Evolutionary conservation across 1,140 invertebrate species (phyloP), one percentile per base, ranked within the genome.

Genomic region (Aphaenogaster rudis): DNA sequence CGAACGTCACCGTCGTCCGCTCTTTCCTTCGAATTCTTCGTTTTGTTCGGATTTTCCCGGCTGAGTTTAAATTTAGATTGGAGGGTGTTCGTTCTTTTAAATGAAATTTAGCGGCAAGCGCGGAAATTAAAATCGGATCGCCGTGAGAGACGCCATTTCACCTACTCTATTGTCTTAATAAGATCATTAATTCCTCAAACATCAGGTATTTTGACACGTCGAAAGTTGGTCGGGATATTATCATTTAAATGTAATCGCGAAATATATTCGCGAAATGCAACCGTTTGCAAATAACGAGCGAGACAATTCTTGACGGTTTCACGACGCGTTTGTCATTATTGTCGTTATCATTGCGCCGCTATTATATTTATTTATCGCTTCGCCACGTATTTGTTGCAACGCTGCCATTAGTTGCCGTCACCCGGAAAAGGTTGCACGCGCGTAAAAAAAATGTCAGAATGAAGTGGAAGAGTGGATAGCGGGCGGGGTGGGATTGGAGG

Each of bases 361-460:
- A 42, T 61, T 84, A 84, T 45, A 48, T 84, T 84, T 84, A 84
- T 84, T 74, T 84, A 84, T 76, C 42, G 80, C 28, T 39, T 63
- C 72, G 28, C 28, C 42, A 33, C 42, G 42, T 57, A 63, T 84
- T 84, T 61, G 69, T 84, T 76, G 80, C 69, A 84, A 84, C 36
- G 28, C 42, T 17, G 69, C 80, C 69, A 84, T 84, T 76, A 84
- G 69, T 84, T 57, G 80, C 80, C 48, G 80, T 84, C 80, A 84
- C 42, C 59, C 42, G 33, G 74, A 84, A 84, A 76, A 74, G 33
- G 28, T 84, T 54, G 54, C 69, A 61, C 67, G 80, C 28, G 80
- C 54, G 52, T 82, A 82, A 81, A 81, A 76, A 81, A 84, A 84
- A 74, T 74, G 80, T 84, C 57, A 36, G 80, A 48, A 84, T 76